Base-by-base conservation (phyloP, 2,797 vertebrate species). In the Syngnathus acus region DNA sequence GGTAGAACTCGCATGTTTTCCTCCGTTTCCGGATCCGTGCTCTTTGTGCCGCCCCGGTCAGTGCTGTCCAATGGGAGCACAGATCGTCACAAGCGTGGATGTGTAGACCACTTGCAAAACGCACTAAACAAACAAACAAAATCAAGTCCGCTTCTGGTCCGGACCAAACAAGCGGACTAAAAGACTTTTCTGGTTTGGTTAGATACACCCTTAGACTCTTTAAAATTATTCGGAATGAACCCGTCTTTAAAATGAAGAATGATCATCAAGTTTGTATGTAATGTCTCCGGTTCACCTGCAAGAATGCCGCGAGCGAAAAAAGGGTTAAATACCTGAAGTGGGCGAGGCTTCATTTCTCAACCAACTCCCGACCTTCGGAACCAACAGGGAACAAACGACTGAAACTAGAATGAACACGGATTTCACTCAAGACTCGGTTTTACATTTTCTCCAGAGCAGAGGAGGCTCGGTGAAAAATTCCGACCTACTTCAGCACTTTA, bases 391-490 rank as follows among this genome's bases (percentile, higher is more conserved):
- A 51, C 51, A 13, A 37, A 21, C 55, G 48, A 45, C 19, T 9
- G 43, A 21, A 40, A 7, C 0, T 8, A 0, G 1, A 40, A 86
- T 98, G 96, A 94, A 94, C 37, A 74, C 81, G 17, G 92, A 93
- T 55, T 81, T 98, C 64, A 93, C 90, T 5, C 94, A 94, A 82
- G 95, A 95, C 80, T 79, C 92, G 17, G 90, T 99, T 14, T 71
- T 98, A 69, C 80, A 86, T 9, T 99, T 94, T 64, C 89, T 98
- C 6, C 90, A 86, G 84, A 83, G 69, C 65, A 75, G 82, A 4
- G 93, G 93, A 0, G 95, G 95, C 0, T 85, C 86, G 11, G 95
- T 91, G 72, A 87, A 85, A 65, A 98, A 98, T 84, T 60, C 91
- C 2, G 93, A 94, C 0, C 74, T 99, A 72, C 75, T 97, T 47